Evolutionary conservation across 1,140 invertebrate genomes (phyloP), one percentile per base, ranked within the genome.

Genomic region (Rhynchophorus ferrugineus): DNA sequence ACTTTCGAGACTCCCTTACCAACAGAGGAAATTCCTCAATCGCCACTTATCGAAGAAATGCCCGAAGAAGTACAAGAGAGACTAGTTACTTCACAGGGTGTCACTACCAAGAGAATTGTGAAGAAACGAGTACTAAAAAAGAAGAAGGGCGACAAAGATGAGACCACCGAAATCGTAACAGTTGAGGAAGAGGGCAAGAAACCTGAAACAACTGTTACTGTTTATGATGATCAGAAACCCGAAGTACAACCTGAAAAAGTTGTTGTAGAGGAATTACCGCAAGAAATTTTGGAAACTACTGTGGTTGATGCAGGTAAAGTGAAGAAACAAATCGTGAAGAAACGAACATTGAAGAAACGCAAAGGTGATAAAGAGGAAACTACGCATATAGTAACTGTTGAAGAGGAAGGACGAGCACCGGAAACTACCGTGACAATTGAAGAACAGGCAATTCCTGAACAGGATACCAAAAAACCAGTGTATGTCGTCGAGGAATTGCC

Each of bases 11-110:
- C 43, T 1, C 21, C 60, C 45, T 11, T 44, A 47, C 44, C 29
- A 3, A 1, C 9, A 3, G 3, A 18, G n/a, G 24, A 29, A 6
- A 29, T 11, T 11, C 11, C 44, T 42, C 3, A 2, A 42, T 16
- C 18, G 5, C 24, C 24, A 29, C 17, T 21, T 8, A 14, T 57
- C 43, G 53, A 68, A 54, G 62, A 69, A 44, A 21, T 59, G 18
- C 65, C 66, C n/a, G 71, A 75, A 61, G 65, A 72, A 51, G 67
- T 64, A 9, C 66, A 68, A 43, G 58, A 58, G 16, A 44, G 46
- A 48, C 43, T 51, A 34, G 37, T 41, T 37, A 45, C 53, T 17
- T 21, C 44, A 29, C 39, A 47, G 21, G 57, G 54, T 11, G 34
- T 33, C n/a, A 17, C 16, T 6, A 49, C 22, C 14, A 61, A 59